Evolutionary conservation across 2,888 invertebrate genomes (phyloP).

Genomic region (Vanessa cardui): DNA sequence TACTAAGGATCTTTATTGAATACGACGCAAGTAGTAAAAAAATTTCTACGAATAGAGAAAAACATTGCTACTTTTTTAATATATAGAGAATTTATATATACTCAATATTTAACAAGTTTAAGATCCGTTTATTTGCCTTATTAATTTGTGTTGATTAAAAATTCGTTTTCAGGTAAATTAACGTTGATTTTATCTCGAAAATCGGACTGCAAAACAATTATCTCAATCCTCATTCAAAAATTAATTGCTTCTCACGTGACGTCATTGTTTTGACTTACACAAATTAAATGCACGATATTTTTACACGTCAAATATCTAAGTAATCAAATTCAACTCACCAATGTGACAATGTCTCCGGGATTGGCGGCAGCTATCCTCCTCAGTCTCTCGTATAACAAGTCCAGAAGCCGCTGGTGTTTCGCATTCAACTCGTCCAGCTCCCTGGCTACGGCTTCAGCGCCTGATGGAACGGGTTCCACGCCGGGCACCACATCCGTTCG

Average conservation of each 20-base stretch:
- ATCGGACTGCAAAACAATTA: not conserved
- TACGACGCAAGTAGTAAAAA: no score
- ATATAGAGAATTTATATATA: not conserved
- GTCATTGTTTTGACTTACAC: not conserved
- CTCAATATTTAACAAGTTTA: not conserved
- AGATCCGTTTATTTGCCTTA: no score
- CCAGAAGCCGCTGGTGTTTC: conserved; percentile 88
- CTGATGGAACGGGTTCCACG: conserved; percentile 62
- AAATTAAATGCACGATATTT: no score
- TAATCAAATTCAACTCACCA: conserved; percentile 83
- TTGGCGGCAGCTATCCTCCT: conserved; percentile 86
- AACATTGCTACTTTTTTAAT: no score
- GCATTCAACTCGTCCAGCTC: conserved; percentile 92
- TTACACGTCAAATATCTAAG: not conserved
- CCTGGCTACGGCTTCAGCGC: conserved; percentile 89
- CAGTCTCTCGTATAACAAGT: conserved; percentile 86
- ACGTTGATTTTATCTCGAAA: not conserved
- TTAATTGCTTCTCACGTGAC: not conserved
- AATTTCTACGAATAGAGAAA: no score
- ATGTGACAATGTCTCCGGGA: conserved; percentile 88
- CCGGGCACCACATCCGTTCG: conserved; percentile 51
- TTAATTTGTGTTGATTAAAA: no score
- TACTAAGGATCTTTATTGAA: no score
- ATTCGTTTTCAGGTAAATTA: not conserved
- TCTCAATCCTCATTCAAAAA: not conserved